phyloP scores from a whole-genome alignment of 1,140 invertebrate genomes.

The Laupala kohalensis region DNA sequence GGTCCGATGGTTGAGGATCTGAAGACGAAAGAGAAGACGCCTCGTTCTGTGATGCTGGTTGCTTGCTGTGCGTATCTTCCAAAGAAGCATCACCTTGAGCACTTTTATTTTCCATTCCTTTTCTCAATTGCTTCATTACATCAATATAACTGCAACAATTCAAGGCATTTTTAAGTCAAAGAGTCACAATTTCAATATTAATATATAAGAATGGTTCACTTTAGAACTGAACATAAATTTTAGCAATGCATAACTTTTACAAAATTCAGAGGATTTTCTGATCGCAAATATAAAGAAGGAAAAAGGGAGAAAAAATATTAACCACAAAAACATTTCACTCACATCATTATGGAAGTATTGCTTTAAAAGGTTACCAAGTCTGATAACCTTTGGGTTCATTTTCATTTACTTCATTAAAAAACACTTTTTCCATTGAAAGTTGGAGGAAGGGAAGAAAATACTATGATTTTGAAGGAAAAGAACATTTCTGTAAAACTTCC shows the following conservation, averaged over 20 bases:
- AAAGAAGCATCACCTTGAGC: slow-evolving; percentile 19
- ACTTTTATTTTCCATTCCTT: slow-evolving; percentile 22
- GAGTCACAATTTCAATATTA: background rate
- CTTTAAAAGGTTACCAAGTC: no score
- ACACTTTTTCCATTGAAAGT: no score
- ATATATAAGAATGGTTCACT: background rate
- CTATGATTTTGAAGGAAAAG: no score
- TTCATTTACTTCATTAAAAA: no score
- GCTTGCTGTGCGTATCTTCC: background rate
- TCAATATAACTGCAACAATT: slow-evolving; percentile 45
- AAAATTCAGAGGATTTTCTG: no score
- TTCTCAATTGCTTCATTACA: slow-evolving; percentile 45
- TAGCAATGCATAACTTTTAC: background rate
- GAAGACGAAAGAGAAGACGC: background rate
- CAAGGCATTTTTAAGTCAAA: background rate
- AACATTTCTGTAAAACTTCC: no score
- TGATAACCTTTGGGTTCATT: no score
- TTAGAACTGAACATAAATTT: background rate
- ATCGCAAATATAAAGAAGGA: no score
- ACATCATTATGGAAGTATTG: no score
- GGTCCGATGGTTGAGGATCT: background rate
- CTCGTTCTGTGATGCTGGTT: background rate
- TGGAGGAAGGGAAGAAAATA: no score
- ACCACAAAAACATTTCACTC: no score
- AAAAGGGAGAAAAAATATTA: no score